A percentile compares a stretch with the other conserved stretches of the same genome.
These are phyloP conservation scores for Corythaeola cristata DNA, from an alignment of 2,113 vertebrate genomes.

Conservation along the genomic window DNA sequence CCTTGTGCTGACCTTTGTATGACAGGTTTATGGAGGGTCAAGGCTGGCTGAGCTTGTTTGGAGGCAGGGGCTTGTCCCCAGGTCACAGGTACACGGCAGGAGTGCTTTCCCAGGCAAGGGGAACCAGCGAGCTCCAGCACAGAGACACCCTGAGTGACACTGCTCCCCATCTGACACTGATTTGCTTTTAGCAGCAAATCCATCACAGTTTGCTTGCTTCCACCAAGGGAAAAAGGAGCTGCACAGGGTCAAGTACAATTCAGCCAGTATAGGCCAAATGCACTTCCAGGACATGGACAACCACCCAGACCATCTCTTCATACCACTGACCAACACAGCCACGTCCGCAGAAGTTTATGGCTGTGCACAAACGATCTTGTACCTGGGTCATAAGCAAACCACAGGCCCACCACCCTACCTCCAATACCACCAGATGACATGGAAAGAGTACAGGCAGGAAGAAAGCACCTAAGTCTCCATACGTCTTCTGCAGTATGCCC, in stretches of 20 bases:
- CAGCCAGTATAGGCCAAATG: not conserved
- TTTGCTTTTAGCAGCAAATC: not conserved
- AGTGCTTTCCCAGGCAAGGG: not conserved
- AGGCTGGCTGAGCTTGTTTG: not conserved
- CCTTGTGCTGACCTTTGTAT: not conserved
- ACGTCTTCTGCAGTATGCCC: not conserved
- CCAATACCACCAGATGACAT: not conserved
- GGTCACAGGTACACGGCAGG: not conserved
- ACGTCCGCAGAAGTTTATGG: not conserved
- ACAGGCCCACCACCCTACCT: not conserved
- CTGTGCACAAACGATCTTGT: not conserved
- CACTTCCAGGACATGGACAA: not conserved
- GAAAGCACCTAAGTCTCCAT: not conserved
- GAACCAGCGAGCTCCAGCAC: not conserved
- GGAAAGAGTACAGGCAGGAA: not conserved
- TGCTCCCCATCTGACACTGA: fast-evolving
- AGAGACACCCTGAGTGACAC: not conserved
- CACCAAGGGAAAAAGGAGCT: not conserved
- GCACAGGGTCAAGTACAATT: not conserved
- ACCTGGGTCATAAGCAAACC: not conserved
- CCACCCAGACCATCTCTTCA: not conserved
- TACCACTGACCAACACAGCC: not conserved
- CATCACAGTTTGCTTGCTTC: not conserved
- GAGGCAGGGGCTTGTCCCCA: not conserved
- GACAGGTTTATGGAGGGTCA: not conserved